These are phyloP conservation scores for Epinephelus malabaricus DNA, from an alignment of 2,797 vertebrate genomes.

Conservation along the genomic window DNA sequence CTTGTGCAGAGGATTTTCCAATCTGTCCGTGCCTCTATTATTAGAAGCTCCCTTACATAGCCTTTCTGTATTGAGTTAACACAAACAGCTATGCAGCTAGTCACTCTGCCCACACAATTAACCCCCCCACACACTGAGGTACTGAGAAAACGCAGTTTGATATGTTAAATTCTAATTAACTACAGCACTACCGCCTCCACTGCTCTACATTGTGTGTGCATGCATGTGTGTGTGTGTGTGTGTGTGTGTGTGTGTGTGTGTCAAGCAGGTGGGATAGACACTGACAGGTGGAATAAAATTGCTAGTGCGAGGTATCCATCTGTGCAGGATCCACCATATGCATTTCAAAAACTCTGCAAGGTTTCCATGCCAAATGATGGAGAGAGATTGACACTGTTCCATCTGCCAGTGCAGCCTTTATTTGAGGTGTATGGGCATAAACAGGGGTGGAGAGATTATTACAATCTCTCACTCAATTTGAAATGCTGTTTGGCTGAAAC, in stretches of 20 bases:
- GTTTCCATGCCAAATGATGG: constrained; percentile 52
- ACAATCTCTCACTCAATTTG: constrained; percentile 38
- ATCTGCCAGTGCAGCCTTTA: constrained; percentile 47
- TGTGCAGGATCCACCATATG: constrained; percentile 71
- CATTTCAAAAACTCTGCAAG: constrained; percentile 57
- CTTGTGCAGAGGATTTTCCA: constrained; percentile 72
- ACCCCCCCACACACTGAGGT: constrained; percentile 53
- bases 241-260: constrained; percentile 23
- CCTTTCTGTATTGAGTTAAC: constrained; percentile 68
- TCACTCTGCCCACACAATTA: constrained; percentile 80
- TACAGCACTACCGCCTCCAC: constrained; percentile 56
- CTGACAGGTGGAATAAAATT: constrained; percentile 73
- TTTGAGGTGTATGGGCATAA: constrained; percentile 31
- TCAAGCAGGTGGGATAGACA: constrained; percentile 53
- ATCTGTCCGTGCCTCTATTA: constrained; percentile 76
- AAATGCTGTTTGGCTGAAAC: constrained; percentile 29
- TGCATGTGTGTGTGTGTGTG: constrained; percentile 8
- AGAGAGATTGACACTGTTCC: constrained; percentile 64
- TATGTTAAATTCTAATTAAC: constrained; percentile 76
- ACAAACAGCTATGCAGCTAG: constrained; percentile 70
- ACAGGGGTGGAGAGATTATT: constrained; percentile 43
- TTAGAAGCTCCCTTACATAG: constrained; percentile 72
- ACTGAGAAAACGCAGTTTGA: constrained; percentile 61
- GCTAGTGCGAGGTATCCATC: constrained; percentile 62
- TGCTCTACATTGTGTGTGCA: constrained; percentile 18